Evolutionary conservation across 64 coral and sea anemone species (phyloP), one percentile per base, ranked within the genome.

Genomic region (Dendrophyllia cribrosa): DNA sequence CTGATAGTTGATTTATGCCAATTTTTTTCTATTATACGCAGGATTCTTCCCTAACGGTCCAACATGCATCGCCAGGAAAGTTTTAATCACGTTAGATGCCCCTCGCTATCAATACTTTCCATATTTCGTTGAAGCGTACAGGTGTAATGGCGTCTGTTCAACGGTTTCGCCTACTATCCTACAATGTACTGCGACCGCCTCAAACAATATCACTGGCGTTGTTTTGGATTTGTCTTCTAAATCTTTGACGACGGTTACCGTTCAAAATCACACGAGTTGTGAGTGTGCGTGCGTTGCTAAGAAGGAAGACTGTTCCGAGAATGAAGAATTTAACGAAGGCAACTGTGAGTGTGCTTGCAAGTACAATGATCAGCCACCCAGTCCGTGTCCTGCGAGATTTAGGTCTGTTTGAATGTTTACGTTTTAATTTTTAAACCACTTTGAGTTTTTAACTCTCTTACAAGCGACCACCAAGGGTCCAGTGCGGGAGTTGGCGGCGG

Each of bases 261-360:
- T 91, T 48, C 43, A 55, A 4, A 91, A 91, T 59, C 77, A 91
- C 52, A 91, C 89, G 4, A 91, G 77, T 59, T 91, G 89, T 47
- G 22, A 59, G 24, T 91, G 89, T 43, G 5, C 8, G 10, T 91
- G 89, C 19, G 89, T 91, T 9, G 26, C 15, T 2, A 82, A 55
- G 9, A 43, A 50, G 0, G 43, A 72, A 69, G 76, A 79, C 52
- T 91, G 89, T 50, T 59, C 80, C 1, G 80, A 84, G 45, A 84
- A 84, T 66, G 80, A 84, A 26, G 17, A 50, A 7, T 84, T 50
- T 67, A 9, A 14, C 4, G 9, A 45, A 19, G 62, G 12, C 4
- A 49, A 1, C n/a, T 84, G 80, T 11, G 8, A n/a, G 9, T 84
- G 80, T 23, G 16, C 47, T n/a, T 84, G 80, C 47, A 84, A 84